Conservation (phyloP, 2,888 invertebrate species). For the Formica aserva region DNA sequence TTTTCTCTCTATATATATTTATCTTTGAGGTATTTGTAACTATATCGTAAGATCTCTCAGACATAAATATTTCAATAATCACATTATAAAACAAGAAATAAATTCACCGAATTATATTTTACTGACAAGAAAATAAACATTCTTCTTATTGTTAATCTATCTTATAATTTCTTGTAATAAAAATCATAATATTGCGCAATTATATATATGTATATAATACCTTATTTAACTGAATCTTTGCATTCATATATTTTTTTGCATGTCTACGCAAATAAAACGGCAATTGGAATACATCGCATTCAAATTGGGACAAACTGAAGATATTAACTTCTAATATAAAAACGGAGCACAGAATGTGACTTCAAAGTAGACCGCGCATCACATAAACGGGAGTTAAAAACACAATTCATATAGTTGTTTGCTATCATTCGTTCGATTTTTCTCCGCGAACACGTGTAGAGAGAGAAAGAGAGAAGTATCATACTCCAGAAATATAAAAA, state of each 20-base stretch:
- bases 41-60: not conserved
- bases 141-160: not conserved
- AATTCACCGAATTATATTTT: not conserved
- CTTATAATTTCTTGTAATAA: not conserved
- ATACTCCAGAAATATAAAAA: constrained; percentile 16
- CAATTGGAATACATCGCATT: not conserved
- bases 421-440: constrained; percentile 7
- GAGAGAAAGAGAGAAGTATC: not conserved
- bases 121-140: not conserved
- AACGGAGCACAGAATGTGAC: constrained; percentile 38
- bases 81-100: not conserved
- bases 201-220: too few species aligned
- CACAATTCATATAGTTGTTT: constrained; percentile 16
- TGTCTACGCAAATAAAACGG: not conserved
- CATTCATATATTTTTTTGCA: not conserved
- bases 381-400: constrained; percentile 30
- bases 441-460: not conserved
- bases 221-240: not conserved
- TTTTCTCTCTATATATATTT: not conserved
- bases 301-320: constrained; percentile 64
- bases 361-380: constrained; percentile 53
- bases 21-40: not conserved
- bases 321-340: constrained; percentile 63
- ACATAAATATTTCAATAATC: not conserved
- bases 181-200: not conserved